Evolutionary conservation across 2,888 invertebrate species (phyloP), one percentile per base, ranked within the genome.

Genomic region (Dimorphilus gyrociliatus): DNA sequence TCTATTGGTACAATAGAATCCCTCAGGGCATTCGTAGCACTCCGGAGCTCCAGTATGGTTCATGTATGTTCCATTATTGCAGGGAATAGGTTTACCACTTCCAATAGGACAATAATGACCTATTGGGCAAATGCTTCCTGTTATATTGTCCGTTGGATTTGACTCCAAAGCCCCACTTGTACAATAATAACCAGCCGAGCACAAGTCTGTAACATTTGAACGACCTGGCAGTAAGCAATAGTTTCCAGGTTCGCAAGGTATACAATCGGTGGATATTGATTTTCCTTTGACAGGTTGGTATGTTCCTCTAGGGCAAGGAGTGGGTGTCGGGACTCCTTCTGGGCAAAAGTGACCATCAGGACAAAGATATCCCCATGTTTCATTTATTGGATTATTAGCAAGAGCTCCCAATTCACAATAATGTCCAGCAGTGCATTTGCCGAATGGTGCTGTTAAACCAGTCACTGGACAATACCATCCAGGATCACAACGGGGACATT

Each of bases 31-130:
- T 12, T 33, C 35, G 35, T 47, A 36, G 29, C 55, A 57, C 3
- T 24, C 35, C 0, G 44, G 35, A 2, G 49, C 51, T 3, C 53
- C 53, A 4, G 54, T 52, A 30, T 45, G 46, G 19, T 44, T 41
- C n/a, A 55, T 57, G 42, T 48, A 57, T 6, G 49, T 48, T 16
- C 46, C 46, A 16, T 46, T 41, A 4, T 42, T 32, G 34, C 55
- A 57, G 2, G 46, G 38, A 6, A 23, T 39, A 6, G 47, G 45
- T 6, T 41, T 34, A 3, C 37, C 27, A 17, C 53, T 37, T 46
- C 55, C 54, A 34, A 38, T 32, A 16, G 55, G 55, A 36, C 57
- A 57, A 36, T 48, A 55, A 33, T 46, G 38, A 13, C 57, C 57
- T 3, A 50, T 35, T 5, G 57, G 55, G 35, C 57, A 57, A 16